phyloP scores from a whole-genome alignment of 2,888 invertebrate genomes.

The Drosophila prolongata region DNA sequence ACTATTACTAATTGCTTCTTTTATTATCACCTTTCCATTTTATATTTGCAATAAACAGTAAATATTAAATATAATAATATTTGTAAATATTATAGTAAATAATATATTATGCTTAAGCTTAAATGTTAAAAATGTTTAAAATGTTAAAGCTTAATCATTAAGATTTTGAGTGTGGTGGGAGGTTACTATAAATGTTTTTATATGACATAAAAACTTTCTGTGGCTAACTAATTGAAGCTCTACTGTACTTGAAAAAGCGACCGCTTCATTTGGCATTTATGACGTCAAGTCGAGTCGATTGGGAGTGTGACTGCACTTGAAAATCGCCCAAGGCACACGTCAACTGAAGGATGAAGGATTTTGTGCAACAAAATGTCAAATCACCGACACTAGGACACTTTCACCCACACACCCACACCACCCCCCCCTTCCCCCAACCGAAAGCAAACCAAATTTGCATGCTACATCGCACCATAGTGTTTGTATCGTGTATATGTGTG shows the following conservation, averaged over 20 bases:
- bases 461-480: slow-evolving; percentile 55
- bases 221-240: not conserved
- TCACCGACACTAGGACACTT: slow-evolving; percentile 37
- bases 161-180: too few species aligned
- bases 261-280: slow-evolving; percentile 27
- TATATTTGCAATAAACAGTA: too few species aligned
- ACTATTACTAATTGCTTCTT: too few species aligned
- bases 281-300: slow-evolving; percentile 35
- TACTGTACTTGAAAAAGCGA: slow-evolving; percentile 3
- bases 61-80: too few species aligned
- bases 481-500: slow-evolving; percentile 18
- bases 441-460: slow-evolving; percentile 64
- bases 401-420: slow-evolving; percentile 10
- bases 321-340: slow-evolving; percentile 35
- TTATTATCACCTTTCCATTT: too few species aligned
- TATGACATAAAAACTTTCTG: too few species aligned
- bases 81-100: too few species aligned
- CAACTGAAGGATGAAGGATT: slow-evolving; percentile 39
- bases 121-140: too few species aligned
- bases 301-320: slow-evolving; percentile 64
- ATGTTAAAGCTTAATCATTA: too few species aligned
- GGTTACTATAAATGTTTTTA: not conserved
- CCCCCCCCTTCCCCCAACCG: slow-evolving; percentile 3
- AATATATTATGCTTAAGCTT: too few species aligned
- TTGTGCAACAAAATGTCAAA: slow-evolving; percentile 53